phyloP scores from a whole-genome alignment of 2,888 invertebrate genomes.

The Diarsia rubi region DNA sequence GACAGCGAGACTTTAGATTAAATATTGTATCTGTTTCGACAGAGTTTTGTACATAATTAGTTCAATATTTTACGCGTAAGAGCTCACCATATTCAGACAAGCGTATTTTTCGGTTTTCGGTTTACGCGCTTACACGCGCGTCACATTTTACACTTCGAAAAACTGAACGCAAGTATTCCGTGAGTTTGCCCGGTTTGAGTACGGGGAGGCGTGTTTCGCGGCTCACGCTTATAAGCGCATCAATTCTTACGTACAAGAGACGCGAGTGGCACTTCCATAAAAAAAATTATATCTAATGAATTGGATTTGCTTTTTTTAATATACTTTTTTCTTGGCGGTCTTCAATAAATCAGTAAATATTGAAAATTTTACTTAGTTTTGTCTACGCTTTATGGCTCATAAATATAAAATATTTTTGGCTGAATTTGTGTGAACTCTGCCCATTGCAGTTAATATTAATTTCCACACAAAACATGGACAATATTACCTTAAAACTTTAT shows the following conservation, averaged over 20 bases:
- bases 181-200: too few relatives aligned
- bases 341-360: background rate
- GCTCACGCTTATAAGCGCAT: too few relatives aligned
- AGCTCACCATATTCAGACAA: too few relatives aligned
- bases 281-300: background rate
- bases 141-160: too few relatives aligned
- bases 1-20: background rate
- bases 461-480: constrained; percentile 35
- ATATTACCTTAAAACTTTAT: constrained; percentile 62
- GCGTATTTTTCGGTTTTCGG: too few relatives aligned
- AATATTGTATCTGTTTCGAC: background rate
- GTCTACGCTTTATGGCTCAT: background rate
- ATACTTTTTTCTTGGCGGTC: background rate
- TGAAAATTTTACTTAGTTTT: background rate
- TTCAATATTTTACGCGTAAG: too few relatives aligned
- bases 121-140: too few relatives aligned
- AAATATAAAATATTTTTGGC: background rate
- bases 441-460: background rate
- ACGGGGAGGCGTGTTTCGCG: too few relatives aligned
- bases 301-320: background rate
- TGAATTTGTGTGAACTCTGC: background rate
- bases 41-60: too few relatives aligned
- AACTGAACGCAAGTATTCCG: too few relatives aligned
- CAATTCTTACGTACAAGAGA: too few relatives aligned
- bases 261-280: too few relatives aligned